Base-by-base conservation (phyloP, 2,888 invertebrate genomes). In the Mythimna impura region DNA sequence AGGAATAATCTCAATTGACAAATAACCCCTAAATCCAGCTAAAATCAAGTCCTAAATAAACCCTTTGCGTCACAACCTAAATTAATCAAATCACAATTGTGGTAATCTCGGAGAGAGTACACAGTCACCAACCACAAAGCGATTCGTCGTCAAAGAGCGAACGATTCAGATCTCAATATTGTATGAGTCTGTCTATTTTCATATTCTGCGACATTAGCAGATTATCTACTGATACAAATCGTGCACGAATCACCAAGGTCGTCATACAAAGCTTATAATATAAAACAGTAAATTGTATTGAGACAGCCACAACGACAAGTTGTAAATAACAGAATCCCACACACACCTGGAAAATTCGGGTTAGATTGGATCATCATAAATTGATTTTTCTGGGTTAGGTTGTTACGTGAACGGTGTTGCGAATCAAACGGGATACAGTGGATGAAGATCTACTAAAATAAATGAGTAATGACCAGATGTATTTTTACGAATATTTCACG, bases 121-220 rank as follows among this genome's bases (percentile, higher is more conserved):
- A 60, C 10, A 57, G 65, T 57, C 68, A 55, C 66, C 64, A 55
- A 20, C 66, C 71, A 66, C 81, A 81, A 71, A 73, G 68, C 57
- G 57, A 43, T 66, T 61, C 62, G 40, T 40, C 40, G 4, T 73
- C 63, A 78, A 73, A 73, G 55, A 75, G 65, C 68, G 57, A 80
- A 50, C 62, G 66, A 81, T 60, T 70, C 66, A 66, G 34, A 82
- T 66, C 72, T 74, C 66, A 70, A 80, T 82, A 80, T 77, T 82
- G 55, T 73, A 77, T 71, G 67, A 66, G 62, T 40, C 54, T 64
- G 67, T 81, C 72, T 83, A 76, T 83, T 83, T 81, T 83, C 76
- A 83, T 76, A 76, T 73, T 76, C 74, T 69, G 72, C 71, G 78
- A 81, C 81, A 78, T 83, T 82, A 83, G 73, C 64, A 73, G 66